These are phyloP conservation scores for Lycodopsis pacificus DNA, from an alignment of 2,797 vertebrate species.

Conservation along the genomic window DNA sequence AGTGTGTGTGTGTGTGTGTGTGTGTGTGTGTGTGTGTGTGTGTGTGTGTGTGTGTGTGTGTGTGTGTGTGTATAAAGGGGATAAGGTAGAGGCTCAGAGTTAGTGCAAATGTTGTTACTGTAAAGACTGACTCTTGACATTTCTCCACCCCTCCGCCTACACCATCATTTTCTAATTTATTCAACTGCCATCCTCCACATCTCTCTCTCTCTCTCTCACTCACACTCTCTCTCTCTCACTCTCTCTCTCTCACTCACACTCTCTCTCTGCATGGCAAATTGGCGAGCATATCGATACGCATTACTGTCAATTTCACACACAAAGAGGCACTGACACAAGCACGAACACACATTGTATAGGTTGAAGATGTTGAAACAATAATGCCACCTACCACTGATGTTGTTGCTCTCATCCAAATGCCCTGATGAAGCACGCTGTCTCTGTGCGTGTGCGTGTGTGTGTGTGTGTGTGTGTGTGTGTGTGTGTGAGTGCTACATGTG, in stretches of 20 bases:
- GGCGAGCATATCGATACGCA: not conserved
- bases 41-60: slow-evolving; percentile 32
- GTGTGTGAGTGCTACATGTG: slow-evolving; percentile 29
- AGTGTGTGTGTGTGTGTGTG: slow-evolving; percentile 7
- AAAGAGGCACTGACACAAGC: slow-evolving; percentile 4
- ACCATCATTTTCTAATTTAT: slow-evolving; percentile 49
- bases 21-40: not conserved
- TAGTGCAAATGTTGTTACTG: slow-evolving; percentile 41
- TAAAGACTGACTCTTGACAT: slow-evolving; percentile 54
- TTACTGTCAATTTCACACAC: not conserved
- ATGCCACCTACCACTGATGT: not conserved
- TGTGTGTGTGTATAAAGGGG: slow-evolving; percentile 23
- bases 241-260: no score
- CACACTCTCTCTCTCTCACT: slow-evolving; percentile 14
- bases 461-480: slow-evolving; percentile 25
- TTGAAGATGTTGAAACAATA: not conserved
- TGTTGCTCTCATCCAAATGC: slow-evolving; percentile 13
- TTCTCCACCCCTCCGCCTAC: slow-evolving; percentile 45
- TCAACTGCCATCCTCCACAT: slow-evolving; percentile 8
- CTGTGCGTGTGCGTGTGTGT: slow-evolving; percentile 5
- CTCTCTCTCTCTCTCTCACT: not conserved
- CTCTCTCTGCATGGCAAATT: slow-evolving; percentile 12
- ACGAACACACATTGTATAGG: not conserved
- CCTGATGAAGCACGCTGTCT: slow-evolving; percentile 28
- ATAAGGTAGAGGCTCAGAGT: slow-evolving; percentile 43